A percentile compares a stretch with the other conserved stretches of the same genome.
Conservation (phyloP, 2,888 invertebrate species). For the Drosophila recens region DNA sequence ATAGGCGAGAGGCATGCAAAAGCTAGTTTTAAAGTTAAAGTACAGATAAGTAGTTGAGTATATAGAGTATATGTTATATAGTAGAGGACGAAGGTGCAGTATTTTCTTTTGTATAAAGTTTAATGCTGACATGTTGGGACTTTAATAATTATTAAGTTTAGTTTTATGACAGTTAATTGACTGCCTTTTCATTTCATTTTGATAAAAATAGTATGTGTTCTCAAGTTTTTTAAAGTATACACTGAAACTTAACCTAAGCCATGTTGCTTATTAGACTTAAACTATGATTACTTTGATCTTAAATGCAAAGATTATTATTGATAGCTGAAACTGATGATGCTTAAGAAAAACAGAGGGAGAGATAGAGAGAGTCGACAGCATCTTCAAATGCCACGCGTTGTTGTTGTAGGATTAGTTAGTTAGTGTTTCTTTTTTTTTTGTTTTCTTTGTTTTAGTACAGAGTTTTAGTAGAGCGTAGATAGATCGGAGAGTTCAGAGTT, state of each 20-base stretch:
- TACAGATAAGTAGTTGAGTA: conserved; percentile 1
- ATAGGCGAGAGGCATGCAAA: conserved; percentile 58
- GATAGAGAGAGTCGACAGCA: conserved; percentile 6
- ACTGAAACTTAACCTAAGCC: conserved; percentile 68
- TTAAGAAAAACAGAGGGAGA: conserved; percentile 32
- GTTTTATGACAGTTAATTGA: conserved; percentile 8
- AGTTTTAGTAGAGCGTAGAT: conserved; percentile 47
- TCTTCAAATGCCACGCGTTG: conserved; percentile 14
- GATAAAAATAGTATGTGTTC: conserved; percentile 67
- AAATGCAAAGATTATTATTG: conserved; percentile 65
- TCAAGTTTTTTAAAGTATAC: conserved; percentile 65
- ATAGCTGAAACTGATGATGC: conserved; percentile 60
- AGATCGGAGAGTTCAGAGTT: conserved; percentile 47
- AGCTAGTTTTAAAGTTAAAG: conserved; percentile 33
- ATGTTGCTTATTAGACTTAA: conserved; percentile 52
- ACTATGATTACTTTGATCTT: conserved; percentile 55
- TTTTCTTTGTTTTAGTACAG: conserved; percentile 43
- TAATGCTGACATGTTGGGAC: conserved; percentile 6
- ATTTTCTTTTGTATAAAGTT: not conserved
- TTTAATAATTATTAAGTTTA: conserved; percentile 20
- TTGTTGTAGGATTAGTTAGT: conserved; percentile 39
- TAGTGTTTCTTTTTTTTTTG: conserved; percentile 6
- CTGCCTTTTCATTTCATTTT: conserved; percentile 10
- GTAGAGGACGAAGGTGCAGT: conserved; percentile 12
- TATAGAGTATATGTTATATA: conserved; percentile 3